Conservation (phyloP, 2,888 invertebrate species). For the Mimas tiliae region DNA sequence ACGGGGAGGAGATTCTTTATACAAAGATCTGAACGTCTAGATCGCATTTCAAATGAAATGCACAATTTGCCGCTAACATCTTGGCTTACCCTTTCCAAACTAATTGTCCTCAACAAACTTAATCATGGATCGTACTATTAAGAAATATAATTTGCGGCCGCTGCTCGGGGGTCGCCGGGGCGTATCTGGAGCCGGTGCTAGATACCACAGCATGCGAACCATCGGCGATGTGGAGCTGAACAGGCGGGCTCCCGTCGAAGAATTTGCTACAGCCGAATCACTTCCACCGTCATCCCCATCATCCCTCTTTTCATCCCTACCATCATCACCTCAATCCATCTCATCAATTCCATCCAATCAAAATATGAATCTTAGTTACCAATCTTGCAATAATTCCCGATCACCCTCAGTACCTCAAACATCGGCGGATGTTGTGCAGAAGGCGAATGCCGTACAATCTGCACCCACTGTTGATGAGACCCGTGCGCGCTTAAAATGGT, state of each 20-base stretch:
- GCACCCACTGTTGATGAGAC: neutral
- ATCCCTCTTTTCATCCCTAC: neutral
- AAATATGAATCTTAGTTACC: neutral
- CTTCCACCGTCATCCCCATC: neutral
- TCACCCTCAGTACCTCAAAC: neutral
- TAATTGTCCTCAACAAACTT: too few relatives aligned
- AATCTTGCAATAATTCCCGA: too few relatives aligned
- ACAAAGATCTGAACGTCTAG: too few relatives aligned
- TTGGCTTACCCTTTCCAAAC: too few relatives aligned
- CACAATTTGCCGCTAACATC: too few relatives aligned
- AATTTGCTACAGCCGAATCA: constrained; percentile 5
- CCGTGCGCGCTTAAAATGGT: constrained; percentile 1
- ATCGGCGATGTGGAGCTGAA: neutral
- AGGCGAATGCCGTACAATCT: neutral
- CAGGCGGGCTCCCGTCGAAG: neutral
- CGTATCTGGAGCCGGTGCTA: constrained; percentile 5
- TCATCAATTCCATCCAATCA: too few relatives aligned
- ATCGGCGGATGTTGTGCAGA: neutral
- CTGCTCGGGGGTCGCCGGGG: constrained; percentile 2
- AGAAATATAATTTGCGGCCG: neutral
- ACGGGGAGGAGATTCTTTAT: too few relatives aligned
- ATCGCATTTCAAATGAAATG: too few relatives aligned
- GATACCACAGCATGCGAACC: neutral
- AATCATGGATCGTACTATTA: too few relatives aligned
- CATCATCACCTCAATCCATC: neutral